Conservation (phyloP, 2,888 invertebrate genomes). For the Diaprepes abbreviatus region DNA sequence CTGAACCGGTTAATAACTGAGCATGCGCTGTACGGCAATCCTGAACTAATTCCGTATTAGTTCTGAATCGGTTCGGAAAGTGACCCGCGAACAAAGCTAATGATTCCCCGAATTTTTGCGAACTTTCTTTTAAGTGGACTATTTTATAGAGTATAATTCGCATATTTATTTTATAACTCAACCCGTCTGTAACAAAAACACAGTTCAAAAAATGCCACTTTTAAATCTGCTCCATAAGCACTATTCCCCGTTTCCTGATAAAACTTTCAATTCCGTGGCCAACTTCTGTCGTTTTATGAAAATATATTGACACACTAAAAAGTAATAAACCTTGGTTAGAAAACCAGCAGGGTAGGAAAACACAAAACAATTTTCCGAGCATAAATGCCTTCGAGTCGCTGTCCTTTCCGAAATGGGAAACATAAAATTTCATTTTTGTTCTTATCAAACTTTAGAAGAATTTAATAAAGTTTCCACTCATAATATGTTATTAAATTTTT, state of each 20-base stretch:
- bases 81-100: too few species aligned
- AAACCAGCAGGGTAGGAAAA: background rate
- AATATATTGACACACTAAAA: background rate
- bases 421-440: constrained; percentile 6
- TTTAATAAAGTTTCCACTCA: constrained; percentile 13
- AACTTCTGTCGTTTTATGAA: background rate
- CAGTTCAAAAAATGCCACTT: background rate
- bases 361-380: constrained; percentile 1
- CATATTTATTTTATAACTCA: background rate
- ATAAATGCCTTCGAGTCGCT: background rate
- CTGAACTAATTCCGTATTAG: too few species aligned
- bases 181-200: background rate
- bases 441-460: constrained; percentile 1
- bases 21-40: too few species aligned
- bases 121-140: too few species aligned
- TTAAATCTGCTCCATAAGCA: background rate
- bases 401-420: background rate
- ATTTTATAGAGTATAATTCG: too few species aligned
- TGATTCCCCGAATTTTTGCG: too few species aligned
- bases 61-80: too few species aligned
- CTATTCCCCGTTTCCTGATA: background rate
- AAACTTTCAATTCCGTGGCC: background rate
- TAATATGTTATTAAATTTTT: too few species aligned
- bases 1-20: too few species aligned
- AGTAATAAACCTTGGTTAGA: background rate